Base-by-base conservation (phyloP, 2,797 vertebrate species). In the Scolopax rusticola region DNA sequence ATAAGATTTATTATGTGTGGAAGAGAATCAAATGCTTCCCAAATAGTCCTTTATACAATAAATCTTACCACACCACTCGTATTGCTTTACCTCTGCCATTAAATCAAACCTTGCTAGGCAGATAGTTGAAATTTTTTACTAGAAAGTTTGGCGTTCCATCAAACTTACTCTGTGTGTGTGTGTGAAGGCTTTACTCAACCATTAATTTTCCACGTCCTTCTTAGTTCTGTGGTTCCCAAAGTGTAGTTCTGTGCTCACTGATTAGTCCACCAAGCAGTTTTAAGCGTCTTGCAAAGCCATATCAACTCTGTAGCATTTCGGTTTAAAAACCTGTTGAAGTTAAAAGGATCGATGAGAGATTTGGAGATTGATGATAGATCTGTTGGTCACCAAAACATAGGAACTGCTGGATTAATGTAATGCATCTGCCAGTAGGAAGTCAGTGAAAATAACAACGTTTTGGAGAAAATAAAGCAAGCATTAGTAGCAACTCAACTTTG, bases 1-100 rank as follows among this genome's bases (percentile, higher is more conserved):
- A 90, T 86, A 57, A 71, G 91, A 94, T 95, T 94, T 90, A 93
- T 78, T 18, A 16, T 14, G 60, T 57, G 91, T 93, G 94, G 94
- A 68, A 28, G 6, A 11, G 87, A 61, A 81, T 61, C 79, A 61
- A 86, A 47, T 10, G 7, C 33, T 65, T 71, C 83, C 76, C 28
- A 0, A 53, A 70, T 4, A 80, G 43, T 56, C 65, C 76, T 68
- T 64, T 27, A 4, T n/a, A 25, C 69, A 45, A 32, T 43, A 64
- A 75, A 84, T 81, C 85, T 38, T 1, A 38, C 69, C 94, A 33
- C 56, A 6, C 60, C 18, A 17, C 65, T 57, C 4, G 1, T 25
- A 38, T 27, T 17, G 71, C 79, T 91, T 85, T 47, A 40, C 23
- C 43, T 10, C 68, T 95, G 91, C 79, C 85, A 51, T 53, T 89